Percentiles rank a stretch among this genome's conserved stretches.
phyloP scores from a whole-genome alignment of 2,797 vertebrate species.

The Martes flavigula region DNA sequence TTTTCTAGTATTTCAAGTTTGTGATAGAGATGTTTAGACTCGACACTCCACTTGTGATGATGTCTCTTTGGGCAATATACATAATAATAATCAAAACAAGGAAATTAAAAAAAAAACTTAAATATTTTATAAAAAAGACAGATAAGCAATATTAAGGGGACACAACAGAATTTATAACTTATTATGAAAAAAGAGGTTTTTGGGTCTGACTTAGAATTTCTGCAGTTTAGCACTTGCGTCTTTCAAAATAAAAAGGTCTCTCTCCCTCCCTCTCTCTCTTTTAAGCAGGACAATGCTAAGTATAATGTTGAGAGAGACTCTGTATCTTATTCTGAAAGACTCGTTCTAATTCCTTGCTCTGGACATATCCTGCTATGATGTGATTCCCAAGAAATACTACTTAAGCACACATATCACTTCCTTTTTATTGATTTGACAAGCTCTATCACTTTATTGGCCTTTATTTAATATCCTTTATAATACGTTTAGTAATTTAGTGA shows the following conservation, averaged over 20 bases:
- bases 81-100: constrained; percentile 32
- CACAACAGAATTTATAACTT: neutral
- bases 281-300: neutral
- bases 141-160: constrained; percentile 6
- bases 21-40: neutral
- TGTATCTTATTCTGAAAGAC: neutral
- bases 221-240: neutral
- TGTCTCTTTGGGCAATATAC: neutral
- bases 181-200: neutral
- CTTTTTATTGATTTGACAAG: constrained; percentile 13
- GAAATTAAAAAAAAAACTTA: neutral
- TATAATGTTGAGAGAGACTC: neutral
- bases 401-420: neutral
- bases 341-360: constrained; percentile 9
- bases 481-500: constrained; percentile 24
- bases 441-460: neutral
- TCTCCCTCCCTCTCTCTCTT: neutral
- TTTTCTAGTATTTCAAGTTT: neutral
- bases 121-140: neutral
- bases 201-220: constrained; percentile 39
- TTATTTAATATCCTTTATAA: constrained; percentile 37
- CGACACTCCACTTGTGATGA: neutral
- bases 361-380: neutral
- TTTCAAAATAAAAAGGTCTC: neutral
- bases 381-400: constrained; percentile 10